Evolutionary conservation across 2,888 invertebrate genomes (phyloP).

Genomic region (Globia sparganii): DNA sequence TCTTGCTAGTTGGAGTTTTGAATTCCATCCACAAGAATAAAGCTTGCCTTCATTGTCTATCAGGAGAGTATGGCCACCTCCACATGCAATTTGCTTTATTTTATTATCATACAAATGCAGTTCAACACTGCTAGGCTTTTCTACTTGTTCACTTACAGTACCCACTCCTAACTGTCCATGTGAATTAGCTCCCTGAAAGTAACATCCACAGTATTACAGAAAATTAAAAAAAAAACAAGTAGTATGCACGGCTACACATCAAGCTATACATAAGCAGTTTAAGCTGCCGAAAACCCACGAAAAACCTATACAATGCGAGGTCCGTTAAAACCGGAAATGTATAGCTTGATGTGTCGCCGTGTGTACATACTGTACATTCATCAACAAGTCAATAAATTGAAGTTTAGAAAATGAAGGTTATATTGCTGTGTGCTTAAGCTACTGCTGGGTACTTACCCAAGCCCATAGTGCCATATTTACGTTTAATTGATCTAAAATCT

Average conservation of each 20-base stretch:
- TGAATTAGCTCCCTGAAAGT: conserved; percentile 94
- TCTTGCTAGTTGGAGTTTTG: conserved; percentile 93
- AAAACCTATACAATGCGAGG: too few relatives aligned
- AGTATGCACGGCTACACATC: too few relatives aligned
- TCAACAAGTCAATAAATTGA: not conserved
- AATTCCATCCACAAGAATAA: conserved; percentile 95
- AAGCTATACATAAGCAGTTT: too few relatives aligned
- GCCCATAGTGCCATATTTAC: conserved; percentile 79
- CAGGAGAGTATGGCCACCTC: conserved; percentile 94
- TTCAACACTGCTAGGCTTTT: conserved; percentile 88
- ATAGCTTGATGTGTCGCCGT: too few relatives aligned
- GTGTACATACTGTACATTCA: too few relatives aligned
- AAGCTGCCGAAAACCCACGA: too few relatives aligned
- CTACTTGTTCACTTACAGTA: conserved; percentile 92
- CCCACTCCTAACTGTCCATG: conserved; percentile 95
- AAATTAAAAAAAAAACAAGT: not conserved
- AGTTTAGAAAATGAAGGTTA: not conserved
- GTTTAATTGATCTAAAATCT: conserved; percentile 6
- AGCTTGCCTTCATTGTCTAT: conserved; percentile 92
- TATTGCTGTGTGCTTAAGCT: not conserved
- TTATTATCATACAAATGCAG: conserved; percentile 84
- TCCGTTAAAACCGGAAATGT: too few relatives aligned
- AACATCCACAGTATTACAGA: not conserved
- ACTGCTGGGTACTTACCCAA: conserved; percentile 75
- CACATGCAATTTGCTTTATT: conserved; percentile 92